phyloP scores from a whole-genome alignment of 1,140 invertebrate genomes.

The Zaprionus nigranus region DNA sequence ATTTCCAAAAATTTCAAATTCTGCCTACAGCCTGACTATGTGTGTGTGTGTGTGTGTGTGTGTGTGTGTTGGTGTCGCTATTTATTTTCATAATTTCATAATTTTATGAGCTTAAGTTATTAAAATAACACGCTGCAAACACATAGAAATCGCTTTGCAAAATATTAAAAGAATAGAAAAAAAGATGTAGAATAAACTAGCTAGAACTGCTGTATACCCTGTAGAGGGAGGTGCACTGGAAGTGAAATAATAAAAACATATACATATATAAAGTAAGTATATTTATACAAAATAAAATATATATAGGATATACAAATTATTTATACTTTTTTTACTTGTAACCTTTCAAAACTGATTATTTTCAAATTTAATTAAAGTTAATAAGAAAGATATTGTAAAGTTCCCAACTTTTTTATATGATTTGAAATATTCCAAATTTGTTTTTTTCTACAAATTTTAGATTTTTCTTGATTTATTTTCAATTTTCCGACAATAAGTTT shows the following conservation, averaged over 20 bases:
- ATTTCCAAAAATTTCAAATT: constrained; percentile 10
- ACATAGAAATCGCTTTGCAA: constrained; percentile 36
- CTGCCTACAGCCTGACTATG: constrained; percentile 11
- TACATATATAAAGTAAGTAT: too few species aligned
- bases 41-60: constrained; percentile 18
- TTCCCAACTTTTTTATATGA: too few species aligned
- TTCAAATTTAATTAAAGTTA: too few species aligned
- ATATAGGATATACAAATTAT: too few species aligned
- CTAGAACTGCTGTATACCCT: not conserved
- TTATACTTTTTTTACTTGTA: too few species aligned
- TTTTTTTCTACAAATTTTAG: too few species aligned
- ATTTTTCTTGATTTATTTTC: too few species aligned
- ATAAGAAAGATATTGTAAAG: too few species aligned
- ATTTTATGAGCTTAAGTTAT: constrained; percentile 80
- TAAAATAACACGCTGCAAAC: constrained; percentile 61
- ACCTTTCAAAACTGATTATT: too few species aligned
- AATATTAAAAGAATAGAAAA: constrained; percentile 24
- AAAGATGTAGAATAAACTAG: constrained; percentile 2
- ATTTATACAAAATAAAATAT: too few species aligned
- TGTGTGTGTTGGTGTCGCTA: constrained; percentile 40
- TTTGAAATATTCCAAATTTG: too few species aligned
- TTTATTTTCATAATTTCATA: constrained; percentile 82
- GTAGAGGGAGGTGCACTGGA: not conserved
- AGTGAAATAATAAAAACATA: not conserved
- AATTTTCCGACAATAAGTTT: too few species aligned